Base-by-base conservation (phyloP, 2,113 vertebrate genomes). In the Nibea coibor region DNA sequence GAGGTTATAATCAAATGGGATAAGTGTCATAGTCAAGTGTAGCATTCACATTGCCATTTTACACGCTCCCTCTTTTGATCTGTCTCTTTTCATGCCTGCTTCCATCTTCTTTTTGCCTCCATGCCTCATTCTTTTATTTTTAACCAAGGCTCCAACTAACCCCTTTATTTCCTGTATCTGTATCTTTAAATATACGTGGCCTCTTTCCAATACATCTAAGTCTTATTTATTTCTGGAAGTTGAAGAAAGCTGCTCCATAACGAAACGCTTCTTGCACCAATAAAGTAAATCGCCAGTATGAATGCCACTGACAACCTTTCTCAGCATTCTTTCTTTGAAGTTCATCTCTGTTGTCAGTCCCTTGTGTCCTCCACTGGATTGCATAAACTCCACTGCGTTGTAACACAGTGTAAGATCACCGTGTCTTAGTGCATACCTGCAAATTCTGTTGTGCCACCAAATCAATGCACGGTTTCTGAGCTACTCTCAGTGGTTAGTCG, bases 1-100 rank as follows among this genome's bases (percentile, higher is more conserved):
- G 77, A 63, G 82, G 87, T 81, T 74, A 78, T 77, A 72, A 84
- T 86, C 35, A 64, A 90, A 76, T 64, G 78, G 76, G 72, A 66
- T 69, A 43, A 86, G 83, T 82, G 85, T 79, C 15, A 24, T 48
- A 65, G 72, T 91, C 83, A 84, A 89, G 83, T 87, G 73, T 62
- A 75, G 63, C 75, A 35, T 79, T 90, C 59, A 28, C 39, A 80
- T 77, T 71, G 42, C 51, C 58, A 57, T 80, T 75, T 83, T 62
- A 65, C 70, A 24, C 67, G 62, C 72, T 84, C 67, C 16, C 14
- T 78, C 69, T 39, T 80, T 56, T 72, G 35, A 76, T 83, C 43
- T 51, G 51, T 72, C 47, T 35, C 7, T 67, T 20, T 12, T 26
- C 24, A 22, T 58, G 28, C 15, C 35, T 54, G n/a, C 24, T 63